A percentile compares a stretch with the other conserved stretches of the same genome.
phyloP scores from a whole-genome alignment of 2,888 invertebrate genomes.

The Torymus texanus region DNA sequence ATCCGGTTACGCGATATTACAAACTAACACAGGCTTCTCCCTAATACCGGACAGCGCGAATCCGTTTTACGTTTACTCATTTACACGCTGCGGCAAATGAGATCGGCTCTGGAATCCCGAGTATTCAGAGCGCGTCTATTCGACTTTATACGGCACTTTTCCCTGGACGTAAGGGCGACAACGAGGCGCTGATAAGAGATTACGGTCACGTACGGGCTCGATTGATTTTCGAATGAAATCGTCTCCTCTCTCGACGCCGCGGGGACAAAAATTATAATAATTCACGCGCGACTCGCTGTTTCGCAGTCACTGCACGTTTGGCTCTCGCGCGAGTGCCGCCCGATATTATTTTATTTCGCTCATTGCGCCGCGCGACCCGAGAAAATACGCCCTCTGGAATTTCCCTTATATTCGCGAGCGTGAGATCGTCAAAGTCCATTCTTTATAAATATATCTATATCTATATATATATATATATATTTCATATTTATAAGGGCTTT shows the following conservation, averaged over 20 bases:
- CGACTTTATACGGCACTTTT: constrained; percentile 1
- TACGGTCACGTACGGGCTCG: constrained; percentile 65
- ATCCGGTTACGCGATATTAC: constrained; percentile 16
- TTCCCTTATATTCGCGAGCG: constrained; percentile 22
- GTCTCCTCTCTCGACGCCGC: constrained; percentile 5
- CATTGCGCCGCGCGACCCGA: not conserved
- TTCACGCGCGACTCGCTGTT: constrained; percentile 45
- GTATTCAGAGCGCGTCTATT: constrained; percentile 23
- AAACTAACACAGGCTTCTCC: not conserved
- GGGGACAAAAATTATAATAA: constrained; percentile 61
- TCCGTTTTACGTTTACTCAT: constrained; percentile 44
- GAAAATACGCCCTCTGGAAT: constrained; percentile 5
- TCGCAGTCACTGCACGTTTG: constrained; percentile 59
- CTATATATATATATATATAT: not conserved
- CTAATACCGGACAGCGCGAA: not conserved
- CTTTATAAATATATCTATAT: not conserved
- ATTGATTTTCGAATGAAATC: constrained; percentile 65
- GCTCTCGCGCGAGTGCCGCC: constrained; percentile 13
- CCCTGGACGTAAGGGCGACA: constrained; percentile 41
- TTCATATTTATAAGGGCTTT: constrained; percentile 35
- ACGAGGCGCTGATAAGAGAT: constrained; percentile 58
- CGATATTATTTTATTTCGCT: constrained; percentile 53
- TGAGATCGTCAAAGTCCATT: too few relatives aligned
- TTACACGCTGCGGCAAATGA: constrained; percentile 36
- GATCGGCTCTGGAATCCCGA: constrained; percentile 42